Base-by-base conservation (phyloP, 2,888 invertebrate species). In the Phorcus lineatus region DNA sequence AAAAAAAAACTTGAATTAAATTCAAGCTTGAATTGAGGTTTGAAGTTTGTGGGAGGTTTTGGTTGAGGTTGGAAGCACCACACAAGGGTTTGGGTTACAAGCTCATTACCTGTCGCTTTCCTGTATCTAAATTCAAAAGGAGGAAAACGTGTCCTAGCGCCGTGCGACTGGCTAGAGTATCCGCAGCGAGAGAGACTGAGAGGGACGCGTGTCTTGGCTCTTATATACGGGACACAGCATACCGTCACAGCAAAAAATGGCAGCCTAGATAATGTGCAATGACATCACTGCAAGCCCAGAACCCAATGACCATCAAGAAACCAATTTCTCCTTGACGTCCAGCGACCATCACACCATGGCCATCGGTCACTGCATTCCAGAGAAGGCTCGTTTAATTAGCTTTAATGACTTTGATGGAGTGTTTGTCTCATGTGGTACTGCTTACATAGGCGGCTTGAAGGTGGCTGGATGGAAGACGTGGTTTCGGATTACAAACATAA, bases 171-270 rank as follows among this genome's bases (percentile, higher is more conserved):
- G 70, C 70, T 31, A 40, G 36, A 70, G 70, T 70, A 70, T 70
- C 70, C 70, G 70, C 70, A 31, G 70, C n/a, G 70, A 70, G 70
- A 70, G 70, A 70, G 70, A 70, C 70, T 70, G 70, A 70, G 19
- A n/a, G 36, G 28, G 11, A 17, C 28, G 40, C 19, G 31, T 70
- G 70, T 36, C 70, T 40, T 24, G 70, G 19, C 70, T 70, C 70
- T 70, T 70, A 70, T 70, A 70, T 70, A 70, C 70, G 70, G 70
- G 70, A 70, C 70, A 70, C 36, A 31, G 40, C 70, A 70, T 70
- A 36, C 70, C 70, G 70, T 70, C 70, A 70, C 70, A 70, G 70
- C 28, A 40, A 70, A 70, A 70, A 70, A 28, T 36, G 19, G 19
- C 6, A 36, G 70, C 31, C 70, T 70, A 36, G 31, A 3, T 70